Evolutionary conservation across 2,113 vertebrate species (phyloP).

Genomic region (Labeo catla): DNA sequence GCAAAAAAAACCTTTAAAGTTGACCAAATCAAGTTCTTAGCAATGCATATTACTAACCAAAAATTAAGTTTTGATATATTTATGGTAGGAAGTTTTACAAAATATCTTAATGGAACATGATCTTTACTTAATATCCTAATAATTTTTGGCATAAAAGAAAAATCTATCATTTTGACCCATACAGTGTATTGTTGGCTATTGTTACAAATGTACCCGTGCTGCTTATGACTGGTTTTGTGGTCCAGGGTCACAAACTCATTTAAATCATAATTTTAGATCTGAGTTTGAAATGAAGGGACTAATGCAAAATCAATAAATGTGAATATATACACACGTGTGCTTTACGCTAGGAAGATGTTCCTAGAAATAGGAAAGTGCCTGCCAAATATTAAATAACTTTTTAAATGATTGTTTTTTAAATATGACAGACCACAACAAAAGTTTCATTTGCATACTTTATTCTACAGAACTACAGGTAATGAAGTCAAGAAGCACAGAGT

Average conservation of each 20-base stretch:
- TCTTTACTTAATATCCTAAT: too few relatives aligned
- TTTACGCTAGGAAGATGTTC: not conserved
- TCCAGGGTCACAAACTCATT: not conserved
- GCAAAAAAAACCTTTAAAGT: too few relatives aligned
- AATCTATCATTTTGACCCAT: too few relatives aligned
- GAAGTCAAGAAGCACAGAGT: not conserved
- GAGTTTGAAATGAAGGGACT: not conserved
- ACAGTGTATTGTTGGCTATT: too few relatives aligned
- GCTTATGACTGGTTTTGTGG: too few relatives aligned
- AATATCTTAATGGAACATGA: too few relatives aligned
- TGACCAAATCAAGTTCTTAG: too few relatives aligned
- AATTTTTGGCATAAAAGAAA: too few relatives aligned
- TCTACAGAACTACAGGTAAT: not conserved
- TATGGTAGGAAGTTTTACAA: too few relatives aligned
- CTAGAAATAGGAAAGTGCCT: not conserved
- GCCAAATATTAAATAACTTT: not conserved
- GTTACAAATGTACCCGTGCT: too few relatives aligned
- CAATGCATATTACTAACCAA: too few relatives aligned
- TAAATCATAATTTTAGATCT: not conserved
- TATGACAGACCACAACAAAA: not conserved
- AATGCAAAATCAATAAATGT: not conserved
- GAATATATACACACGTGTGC: not conserved
- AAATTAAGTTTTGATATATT: too few relatives aligned
- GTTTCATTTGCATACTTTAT: conserved; percentile 26
- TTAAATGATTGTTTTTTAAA: not conserved